These are phyloP conservation scores for Micrasema longulum DNA, from an alignment of 1,140 invertebrate genomes.

Conservation along the genomic window DNA sequence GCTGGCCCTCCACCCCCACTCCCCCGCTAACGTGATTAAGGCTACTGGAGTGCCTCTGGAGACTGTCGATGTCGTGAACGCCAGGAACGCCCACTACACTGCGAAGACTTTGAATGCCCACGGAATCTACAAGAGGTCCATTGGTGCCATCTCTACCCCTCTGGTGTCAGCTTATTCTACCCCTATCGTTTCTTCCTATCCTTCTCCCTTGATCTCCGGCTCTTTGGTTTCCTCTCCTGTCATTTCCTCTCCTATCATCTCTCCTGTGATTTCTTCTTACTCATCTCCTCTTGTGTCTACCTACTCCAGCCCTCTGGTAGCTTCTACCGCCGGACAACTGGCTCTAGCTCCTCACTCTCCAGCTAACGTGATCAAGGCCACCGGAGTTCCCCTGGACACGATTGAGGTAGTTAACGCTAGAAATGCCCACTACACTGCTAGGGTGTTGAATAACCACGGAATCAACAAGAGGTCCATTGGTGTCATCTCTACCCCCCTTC, in stretches of 20 bases:
- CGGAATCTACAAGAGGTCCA: conserved; percentile 58
- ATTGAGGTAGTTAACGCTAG: conserved; percentile 66
- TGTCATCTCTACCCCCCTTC: conserved; percentile 57
- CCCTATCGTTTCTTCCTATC: conserved; percentile 51
- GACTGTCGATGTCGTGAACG: conserved; percentile 65
- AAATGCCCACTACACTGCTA: conserved; percentile 59
- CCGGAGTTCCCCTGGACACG: conserved; percentile 61
- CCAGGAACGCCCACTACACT: conserved; percentile 60
- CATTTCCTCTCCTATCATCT: conserved; percentile 27
- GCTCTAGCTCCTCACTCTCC: conserved; percentile 58
- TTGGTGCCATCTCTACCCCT: conserved; percentile 59
- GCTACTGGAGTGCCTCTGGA: conserved; percentile 58
- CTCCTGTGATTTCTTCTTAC: conserved; percentile 41
- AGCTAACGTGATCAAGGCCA: conserved; percentile 35
- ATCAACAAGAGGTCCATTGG: conserved; percentile 56
- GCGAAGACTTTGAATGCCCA: conserved; percentile 58
- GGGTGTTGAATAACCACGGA: conserved; percentile 58
- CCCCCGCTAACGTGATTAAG: conserved; percentile 38
- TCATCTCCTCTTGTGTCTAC: conserved; percentile 43
- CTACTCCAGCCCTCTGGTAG: conserved; percentile 38
- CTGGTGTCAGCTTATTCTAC: conserved; percentile 53
- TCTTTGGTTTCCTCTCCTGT: conserved; percentile 26
- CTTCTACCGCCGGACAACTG: conserved; percentile 45
- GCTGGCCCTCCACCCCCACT: conserved; percentile 59
- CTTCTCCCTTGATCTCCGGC: conserved; percentile 40